phyloP scores from a whole-genome alignment of 2,888 invertebrate genomes.

The Lamellibrachia columna region DNA sequence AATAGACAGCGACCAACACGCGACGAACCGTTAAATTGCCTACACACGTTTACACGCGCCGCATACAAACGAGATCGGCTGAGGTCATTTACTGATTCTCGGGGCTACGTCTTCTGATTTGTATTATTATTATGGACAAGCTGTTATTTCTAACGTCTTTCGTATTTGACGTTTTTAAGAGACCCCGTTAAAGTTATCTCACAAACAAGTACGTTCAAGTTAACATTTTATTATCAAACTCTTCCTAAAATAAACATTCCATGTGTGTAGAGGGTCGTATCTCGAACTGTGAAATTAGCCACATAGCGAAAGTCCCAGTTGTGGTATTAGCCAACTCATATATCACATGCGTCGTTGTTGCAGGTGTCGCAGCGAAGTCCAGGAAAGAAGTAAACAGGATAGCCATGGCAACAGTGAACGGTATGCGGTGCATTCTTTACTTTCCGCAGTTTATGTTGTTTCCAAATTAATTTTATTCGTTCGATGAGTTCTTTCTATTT shows the following conservation, averaged over 20 bases:
- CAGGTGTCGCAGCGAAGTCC: not conserved
- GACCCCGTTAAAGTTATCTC: not conserved
- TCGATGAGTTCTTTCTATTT: no score
- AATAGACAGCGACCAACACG: not conserved
- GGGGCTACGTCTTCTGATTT: not conserved
- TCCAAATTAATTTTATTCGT: no score
- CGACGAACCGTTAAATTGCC: not conserved
- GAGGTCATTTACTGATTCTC: not conserved
- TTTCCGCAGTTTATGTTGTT: no score
- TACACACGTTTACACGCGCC: not conserved
- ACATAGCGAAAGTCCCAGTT: not conserved
- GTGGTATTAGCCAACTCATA: not conserved
- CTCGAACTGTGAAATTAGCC: not conserved
- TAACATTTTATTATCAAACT: not conserved
- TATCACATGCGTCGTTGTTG: not conserved
- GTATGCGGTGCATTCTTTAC: not conserved
- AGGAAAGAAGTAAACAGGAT: not conserved
- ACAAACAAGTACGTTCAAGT: not conserved
- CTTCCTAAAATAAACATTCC: not conserved
- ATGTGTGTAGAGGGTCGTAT: not conserved
- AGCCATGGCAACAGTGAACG: not conserved
- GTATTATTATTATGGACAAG: not conserved
- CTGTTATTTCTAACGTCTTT: not conserved
- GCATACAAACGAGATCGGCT: not conserved
- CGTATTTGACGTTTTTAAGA: not conserved